Evolutionary conservation across 2,113 vertebrate genomes (phyloP), one percentile per base, ranked within the genome.

Genomic region (Numida meleagris): DNA sequence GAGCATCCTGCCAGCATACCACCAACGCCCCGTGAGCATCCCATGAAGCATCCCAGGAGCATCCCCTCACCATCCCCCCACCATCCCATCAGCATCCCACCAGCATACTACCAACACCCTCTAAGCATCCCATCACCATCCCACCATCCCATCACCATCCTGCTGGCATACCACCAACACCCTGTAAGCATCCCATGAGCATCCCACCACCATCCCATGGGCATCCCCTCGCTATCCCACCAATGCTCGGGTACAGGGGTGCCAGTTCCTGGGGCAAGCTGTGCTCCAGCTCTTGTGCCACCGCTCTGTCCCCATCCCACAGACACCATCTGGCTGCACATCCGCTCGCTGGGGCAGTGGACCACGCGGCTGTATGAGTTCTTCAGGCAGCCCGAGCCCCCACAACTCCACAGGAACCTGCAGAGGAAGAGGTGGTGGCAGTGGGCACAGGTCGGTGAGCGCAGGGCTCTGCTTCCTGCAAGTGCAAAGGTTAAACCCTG

Each of bases 301-400:
- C 23, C 6, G 23, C 14, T 23, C 15, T 24, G 36, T 40, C 36
- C 61, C 16, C 33, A 2, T 25, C 36, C 73, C 14, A 2, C 96
- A 99, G 99, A 98, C 9, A 97, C 97, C 15, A 81, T 99, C 58
- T 99, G 99, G 98, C 98, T 99, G 19, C 99, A 99, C 63, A 93
- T 99, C 73, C 97, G 98, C 50, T 98, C 98, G 0, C 97, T 98
- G 97, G 99, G 99, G 50, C 99, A 99, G 77, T 99, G 99, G 99
- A 99, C 99, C 67, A 98, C 96, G 95, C 97, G 97, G 1, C 97
- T 99, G 34, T 98, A 98, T 2, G 98, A 99, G n/a, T 98, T 97
- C 87, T 99, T 99, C 97, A 97, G 97, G 75, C 95, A 93, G 25
- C 95, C 89, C 1, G 90, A 97, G 4, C 75, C 4, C 0, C 62